Base-by-base conservation (phyloP, 1,140 invertebrate species). In the Cyclina sinensis region DNA sequence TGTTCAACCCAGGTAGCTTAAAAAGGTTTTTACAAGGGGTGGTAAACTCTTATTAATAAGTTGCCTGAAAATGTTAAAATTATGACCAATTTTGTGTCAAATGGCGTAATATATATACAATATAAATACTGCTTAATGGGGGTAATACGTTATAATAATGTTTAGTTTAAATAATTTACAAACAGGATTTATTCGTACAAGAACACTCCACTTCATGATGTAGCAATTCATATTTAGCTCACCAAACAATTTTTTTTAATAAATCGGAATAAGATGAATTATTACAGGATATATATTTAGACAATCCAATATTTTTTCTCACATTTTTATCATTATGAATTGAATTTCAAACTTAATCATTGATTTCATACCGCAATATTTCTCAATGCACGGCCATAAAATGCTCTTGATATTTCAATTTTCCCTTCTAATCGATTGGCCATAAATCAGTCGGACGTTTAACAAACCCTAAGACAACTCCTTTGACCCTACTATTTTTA, bases 401-500 rank as follows among this genome's bases (percentile, higher is more conserved):
- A 51, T 46, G 18, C 48, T 32, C 48, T 35, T 51, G 46, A 78
- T 78, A 18, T 54, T 78, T 78, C 46, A 78, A 78, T 78, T 70
- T 51, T 54, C 74, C 27, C 73, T 51, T 3, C 35, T 48, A 30
- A 51, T 37, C 48, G 46, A 30, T 21, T 35, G 43, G 48, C 30
- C 74, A 54, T 78, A 78, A 57, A 78, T 76, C 32, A 76, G 32
- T 14, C 24, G 32, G 62, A 32, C 65, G 18, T 35, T 12, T 14
- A 18, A 35, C 32, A 1, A 70, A 35, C 21, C 1, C 5, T 70
- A 11, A 18, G 32, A 37, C 32, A 37, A 27, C 65, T 70, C 65
- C 65, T 70, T 70, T 70, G 65, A 70, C 65, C 65, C 32, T 70
- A 70, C 65, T 70, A 70, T 70, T 70, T 70, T 70, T 70, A 70